phyloP scores from a whole-genome alignment of 2,113 vertebrate genomes.

The Amphilophus citrinellus region DNA sequence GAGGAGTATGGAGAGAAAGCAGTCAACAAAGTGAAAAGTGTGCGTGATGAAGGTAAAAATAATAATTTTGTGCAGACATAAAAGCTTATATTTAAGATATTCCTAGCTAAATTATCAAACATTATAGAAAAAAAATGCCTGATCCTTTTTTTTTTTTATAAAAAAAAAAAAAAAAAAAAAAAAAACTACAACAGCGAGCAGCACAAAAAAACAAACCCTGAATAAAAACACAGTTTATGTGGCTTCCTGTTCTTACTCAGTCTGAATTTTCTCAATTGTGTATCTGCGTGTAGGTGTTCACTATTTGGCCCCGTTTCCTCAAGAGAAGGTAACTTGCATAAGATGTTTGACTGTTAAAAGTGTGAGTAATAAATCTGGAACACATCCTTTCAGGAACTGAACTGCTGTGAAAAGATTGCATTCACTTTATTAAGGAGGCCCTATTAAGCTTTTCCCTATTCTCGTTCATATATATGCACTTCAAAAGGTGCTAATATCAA shows the following conservation, averaged over 20 bases:
- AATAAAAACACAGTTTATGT: not conserved
- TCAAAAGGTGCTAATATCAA: no score
- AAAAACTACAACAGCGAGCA: not conserved
- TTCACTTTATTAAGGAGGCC: no score
- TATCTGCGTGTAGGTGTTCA: not conserved
- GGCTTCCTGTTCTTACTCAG: not conserved
- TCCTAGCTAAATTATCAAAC: not conserved
- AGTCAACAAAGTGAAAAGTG: slow-evolving; percentile 99
- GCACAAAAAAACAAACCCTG: not conserved
- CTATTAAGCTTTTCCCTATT: no score
- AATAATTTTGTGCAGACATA: not conserved
- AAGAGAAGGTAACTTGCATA: no score
- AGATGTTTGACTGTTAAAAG: no score
- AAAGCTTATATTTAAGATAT: not conserved
- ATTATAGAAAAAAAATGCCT: not conserved
- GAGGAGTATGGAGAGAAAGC: slow-evolving; percentile 97
- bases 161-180: no score
- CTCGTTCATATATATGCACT: no score
- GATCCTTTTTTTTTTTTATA: not conserved
- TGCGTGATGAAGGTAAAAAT: slow-evolving; percentile 92
- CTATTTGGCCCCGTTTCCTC: not conserved
- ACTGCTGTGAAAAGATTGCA: no score
- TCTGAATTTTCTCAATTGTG: not conserved
- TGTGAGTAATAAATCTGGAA: no score
- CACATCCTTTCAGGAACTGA: no score